Base-by-base conservation (phyloP, 64 coral and sea anemone genomes). In the Actinia tenebrosa region DNA sequence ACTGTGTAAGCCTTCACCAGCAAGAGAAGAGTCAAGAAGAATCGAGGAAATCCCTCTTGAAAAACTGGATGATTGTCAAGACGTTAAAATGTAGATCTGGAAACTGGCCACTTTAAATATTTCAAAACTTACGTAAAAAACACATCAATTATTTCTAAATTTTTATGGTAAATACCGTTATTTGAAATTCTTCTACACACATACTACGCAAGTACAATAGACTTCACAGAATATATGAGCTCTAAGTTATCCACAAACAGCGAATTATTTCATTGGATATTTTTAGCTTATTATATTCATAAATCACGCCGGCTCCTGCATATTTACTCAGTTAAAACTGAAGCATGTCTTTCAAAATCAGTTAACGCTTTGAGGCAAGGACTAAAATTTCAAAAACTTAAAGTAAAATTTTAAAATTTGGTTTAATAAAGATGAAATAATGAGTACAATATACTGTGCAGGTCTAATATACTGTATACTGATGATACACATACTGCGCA, bases 41-140 rank as follows among this genome's bases (percentile, higher is more conserved):
- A 26, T 87, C 20, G 84, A 91, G 26, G 89, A 91, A 83, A 82
- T 91, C 26, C 77, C 84, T 7, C 78, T 87, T 16, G 72, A 81
- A 22, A 81, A 81, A 52, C 15, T 81, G 11, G 79, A 81, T 50
- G 45, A 81, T 81, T 17, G 16, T 23, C 79, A 50, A 22, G 79
- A 53, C 9, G 27, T 53, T n/a, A 81, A 47, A 17, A 25, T 50
- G 44, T 81, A 81, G 42, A 16, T 50, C 79, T 6, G 3, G 16
- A 53, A 9, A 81, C 16, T 45, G 45, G 10, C 10, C 11, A 66
- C 63, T 9, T 66, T 22, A 66, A 66, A 3, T 19, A 8, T 3
- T 66, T 66, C 22, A 23, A 66, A 66, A 3, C 17, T 66, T 9
- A 75, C 69, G 37, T 42, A 27, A 7, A n/a, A 50, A 50, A 50